A percentile compares a stretch with the other conserved stretches of the same genome.
These are phyloP conservation scores for Coranthus polyacanthus DNA, from an alignment of 2,797 vertebrate species.

Conservation along the genomic window DNA sequence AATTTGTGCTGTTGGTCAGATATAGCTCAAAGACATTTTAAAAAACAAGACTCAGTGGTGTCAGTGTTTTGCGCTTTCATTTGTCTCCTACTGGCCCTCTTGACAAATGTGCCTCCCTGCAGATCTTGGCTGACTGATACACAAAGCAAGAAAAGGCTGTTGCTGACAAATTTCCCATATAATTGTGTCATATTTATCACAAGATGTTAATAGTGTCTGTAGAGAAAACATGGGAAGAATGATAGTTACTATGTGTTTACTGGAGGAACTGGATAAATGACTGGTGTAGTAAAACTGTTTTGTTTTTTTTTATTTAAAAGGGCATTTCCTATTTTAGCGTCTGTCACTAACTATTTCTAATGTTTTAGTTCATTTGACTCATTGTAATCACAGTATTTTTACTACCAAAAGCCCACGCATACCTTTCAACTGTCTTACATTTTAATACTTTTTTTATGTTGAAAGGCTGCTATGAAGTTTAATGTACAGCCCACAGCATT, in stretches of 20 bases:
- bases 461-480: conserved; percentile 13
- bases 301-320: no score
- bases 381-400: not conserved
- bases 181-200: not conserved
- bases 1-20: not conserved
- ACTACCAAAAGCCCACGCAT: not conserved
- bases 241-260: not conserved
- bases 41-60: not conserved
- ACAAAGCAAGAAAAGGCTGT: not conserved
- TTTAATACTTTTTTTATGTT: no score
- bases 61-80: not conserved
- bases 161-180: not conserved
- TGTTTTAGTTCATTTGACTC: conserved; percentile 9
- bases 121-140: not conserved
- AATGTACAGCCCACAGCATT: conserved; percentile 4
- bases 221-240: not conserved
- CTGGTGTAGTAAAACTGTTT: not conserved
- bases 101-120: not conserved
- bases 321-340: not conserved
- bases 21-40: not conserved
- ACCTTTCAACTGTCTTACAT: not conserved
- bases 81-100: not conserved
- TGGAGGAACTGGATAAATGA: not conserved
- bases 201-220: not conserved
- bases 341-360: not conserved